Evolutionary conservation across 2,797 vertebrate species (phyloP).

Genomic region (Sphenodon punctatus): DNA sequence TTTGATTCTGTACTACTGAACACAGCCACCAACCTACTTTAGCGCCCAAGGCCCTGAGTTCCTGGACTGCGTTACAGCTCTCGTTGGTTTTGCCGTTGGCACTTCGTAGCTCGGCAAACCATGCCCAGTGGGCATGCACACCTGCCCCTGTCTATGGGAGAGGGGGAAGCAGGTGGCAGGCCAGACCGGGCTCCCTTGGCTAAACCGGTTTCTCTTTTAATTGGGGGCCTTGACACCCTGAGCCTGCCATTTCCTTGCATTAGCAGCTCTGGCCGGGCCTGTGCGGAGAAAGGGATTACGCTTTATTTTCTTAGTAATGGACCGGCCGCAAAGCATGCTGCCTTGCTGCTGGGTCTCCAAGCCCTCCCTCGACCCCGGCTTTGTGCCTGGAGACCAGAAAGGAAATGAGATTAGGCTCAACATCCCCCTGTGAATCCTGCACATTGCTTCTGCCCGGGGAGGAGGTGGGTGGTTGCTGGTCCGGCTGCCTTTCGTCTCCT

Average conservation of each 20-base stretch:
- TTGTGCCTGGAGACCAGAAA: constrained; percentile 2
- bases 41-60: neutral
- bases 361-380: neutral
- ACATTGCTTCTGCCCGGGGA: fast-evolving
- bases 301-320: neutral
- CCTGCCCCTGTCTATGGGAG: too few species aligned
- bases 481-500: fast-evolving
- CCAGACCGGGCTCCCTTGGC: neutral
- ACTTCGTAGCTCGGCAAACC: too few species aligned
- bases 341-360: fast-evolving
- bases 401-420: constrained; percentile 6
- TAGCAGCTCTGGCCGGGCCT: neutral
- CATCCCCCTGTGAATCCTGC: neutral
- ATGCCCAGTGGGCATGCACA: too few species aligned
- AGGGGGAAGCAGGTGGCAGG: neutral
- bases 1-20: neutral
- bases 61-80: neutral
- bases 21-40: neutral
- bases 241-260: neutral
- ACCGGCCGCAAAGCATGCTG: neutral
- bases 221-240: neutral
- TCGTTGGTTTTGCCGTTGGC: neutral
- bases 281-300: neutral
- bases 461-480: neutral
- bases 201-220: neutral